A percentile compares a stretch with the other conserved stretches of the same genome.
Evolutionary conservation across 2,888 invertebrate genomes (phyloP).

Genomic region (Stenurella melanura): DNA sequence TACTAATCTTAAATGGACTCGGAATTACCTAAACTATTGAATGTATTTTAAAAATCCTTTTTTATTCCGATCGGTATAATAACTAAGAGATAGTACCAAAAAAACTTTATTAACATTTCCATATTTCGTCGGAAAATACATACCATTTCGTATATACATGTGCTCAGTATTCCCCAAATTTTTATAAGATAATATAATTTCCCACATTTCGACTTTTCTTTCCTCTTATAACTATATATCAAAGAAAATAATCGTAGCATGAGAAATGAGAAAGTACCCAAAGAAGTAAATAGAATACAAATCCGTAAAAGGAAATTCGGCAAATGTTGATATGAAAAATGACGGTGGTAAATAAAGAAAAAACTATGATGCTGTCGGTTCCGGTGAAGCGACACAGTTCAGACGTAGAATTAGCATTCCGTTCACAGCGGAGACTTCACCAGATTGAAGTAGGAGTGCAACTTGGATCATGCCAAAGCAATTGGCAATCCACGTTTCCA

Average conservation of each 20-base stretch:
- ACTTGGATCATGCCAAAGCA: slow-evolving; percentile 57
- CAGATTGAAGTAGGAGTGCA: slow-evolving; percentile 68
- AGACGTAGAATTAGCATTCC: slow-evolving; percentile 70
- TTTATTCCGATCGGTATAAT: no score
- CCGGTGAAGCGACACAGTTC: slow-evolving; percentile 67
- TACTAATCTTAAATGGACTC: no score
- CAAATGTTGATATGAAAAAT: slow-evolving; percentile 49
- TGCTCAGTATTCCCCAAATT: no score
- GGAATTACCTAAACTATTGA: no score
- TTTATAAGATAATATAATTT: no score
- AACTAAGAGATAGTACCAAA: no score
- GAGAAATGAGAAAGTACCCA: not conserved
- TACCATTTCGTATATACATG: no score
- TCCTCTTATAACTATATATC: not conserved
- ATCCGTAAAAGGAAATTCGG: slow-evolving; percentile 27
- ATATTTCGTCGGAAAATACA: no score
- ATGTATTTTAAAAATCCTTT: no score
- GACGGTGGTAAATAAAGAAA: slow-evolving; percentile 54
- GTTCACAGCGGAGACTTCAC: slow-evolving; percentile 66
- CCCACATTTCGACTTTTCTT: no score
- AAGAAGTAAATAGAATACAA: not conserved
- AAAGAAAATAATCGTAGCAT: not conserved
- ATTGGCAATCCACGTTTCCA: slow-evolving; percentile 59
- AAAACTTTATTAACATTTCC: no score
- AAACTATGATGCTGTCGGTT: slow-evolving; percentile 59